Percentiles rank a stretch among this genome's conserved stretches.
Evolutionary conservation across 2,113 vertebrate genomes (phyloP).

Genomic region (Phainopepla nitens): DNA sequence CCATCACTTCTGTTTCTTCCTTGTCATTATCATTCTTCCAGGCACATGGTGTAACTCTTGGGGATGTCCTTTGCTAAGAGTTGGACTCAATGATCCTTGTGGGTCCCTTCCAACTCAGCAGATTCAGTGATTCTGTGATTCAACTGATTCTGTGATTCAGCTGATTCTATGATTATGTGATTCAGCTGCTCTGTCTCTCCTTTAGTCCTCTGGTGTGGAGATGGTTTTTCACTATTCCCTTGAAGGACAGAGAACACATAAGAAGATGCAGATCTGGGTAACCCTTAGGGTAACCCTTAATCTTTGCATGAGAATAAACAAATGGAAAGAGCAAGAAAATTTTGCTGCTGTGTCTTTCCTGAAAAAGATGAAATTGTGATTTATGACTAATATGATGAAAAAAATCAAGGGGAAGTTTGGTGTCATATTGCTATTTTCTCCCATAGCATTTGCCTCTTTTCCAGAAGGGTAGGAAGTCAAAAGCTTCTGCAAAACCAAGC

Average conservation of each 20-base stretch:
- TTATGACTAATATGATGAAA: background rate
- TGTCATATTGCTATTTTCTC: fast-evolving
- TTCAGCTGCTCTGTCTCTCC: background rate
- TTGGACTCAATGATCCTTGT: background rate
- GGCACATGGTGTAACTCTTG: background rate
- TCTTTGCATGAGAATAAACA: background rate
- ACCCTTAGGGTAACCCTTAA: background rate
- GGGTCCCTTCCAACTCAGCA: background rate
- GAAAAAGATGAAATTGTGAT: background rate
- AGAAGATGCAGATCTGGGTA: background rate
- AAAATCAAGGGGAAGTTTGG: background rate
- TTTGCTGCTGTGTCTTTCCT: background rate
- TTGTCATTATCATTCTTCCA: background rate
- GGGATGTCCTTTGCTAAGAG: background rate
- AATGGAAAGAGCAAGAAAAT: background rate
- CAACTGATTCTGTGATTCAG: background rate
- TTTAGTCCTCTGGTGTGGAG: background rate
- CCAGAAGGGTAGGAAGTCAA: background rate
- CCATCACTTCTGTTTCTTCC: background rate
- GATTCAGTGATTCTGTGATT: background rate
- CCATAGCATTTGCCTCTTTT: background rate
- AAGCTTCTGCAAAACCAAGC: background rate
- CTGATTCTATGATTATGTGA: background rate
- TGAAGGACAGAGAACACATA: fast-evolving
- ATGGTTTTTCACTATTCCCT: background rate